Evolutionary conservation across 1,140 invertebrate species (phyloP).

Genomic region (Apocrypta bakeri): DNA sequence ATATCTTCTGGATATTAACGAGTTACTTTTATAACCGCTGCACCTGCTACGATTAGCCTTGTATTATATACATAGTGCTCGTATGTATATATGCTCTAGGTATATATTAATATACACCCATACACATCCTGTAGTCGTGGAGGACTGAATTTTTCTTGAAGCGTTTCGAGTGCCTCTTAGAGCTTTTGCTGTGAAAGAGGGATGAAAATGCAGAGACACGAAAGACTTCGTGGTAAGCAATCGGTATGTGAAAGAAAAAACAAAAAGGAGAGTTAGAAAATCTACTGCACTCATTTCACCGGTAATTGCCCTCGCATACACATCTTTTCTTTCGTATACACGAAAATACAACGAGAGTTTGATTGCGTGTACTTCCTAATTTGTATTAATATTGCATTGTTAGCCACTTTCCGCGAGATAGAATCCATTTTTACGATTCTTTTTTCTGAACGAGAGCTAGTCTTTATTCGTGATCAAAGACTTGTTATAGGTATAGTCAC

Average conservation of each 20-base stretch:
- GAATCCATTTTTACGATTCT: neutral
- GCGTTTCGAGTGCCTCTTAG: slow-evolving; percentile 55
- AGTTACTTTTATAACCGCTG: slow-evolving; percentile 44
- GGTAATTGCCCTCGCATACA: slow-evolving; percentile 40
- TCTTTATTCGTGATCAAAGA: no score
- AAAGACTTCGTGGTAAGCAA: neutral
- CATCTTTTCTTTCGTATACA: neutral
- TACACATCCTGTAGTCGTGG: neutral
- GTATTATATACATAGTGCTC: neutral
- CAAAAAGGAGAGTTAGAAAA: neutral
- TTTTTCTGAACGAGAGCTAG: no score
- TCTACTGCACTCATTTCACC: slow-evolving; percentile 30
- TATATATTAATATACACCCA: no score
- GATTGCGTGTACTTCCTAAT: slow-evolving; percentile 20
- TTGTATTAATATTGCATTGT: slow-evolving; percentile 40
- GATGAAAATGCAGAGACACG: neutral
- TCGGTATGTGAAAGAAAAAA: no score
- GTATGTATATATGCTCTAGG: no score
- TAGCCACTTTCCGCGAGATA: neutral
- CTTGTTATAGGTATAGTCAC: no score
- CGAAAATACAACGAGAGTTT: neutral
- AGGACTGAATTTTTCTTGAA: slow-evolving; percentile 21
- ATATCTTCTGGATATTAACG: slow-evolving; percentile 44
- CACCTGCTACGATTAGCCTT: slow-evolving; percentile 50
- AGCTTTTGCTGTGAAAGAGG: slow-evolving; percentile 13